phyloP scores from a whole-genome alignment of 2,888 invertebrate species.

The Helleia helle region DNA sequence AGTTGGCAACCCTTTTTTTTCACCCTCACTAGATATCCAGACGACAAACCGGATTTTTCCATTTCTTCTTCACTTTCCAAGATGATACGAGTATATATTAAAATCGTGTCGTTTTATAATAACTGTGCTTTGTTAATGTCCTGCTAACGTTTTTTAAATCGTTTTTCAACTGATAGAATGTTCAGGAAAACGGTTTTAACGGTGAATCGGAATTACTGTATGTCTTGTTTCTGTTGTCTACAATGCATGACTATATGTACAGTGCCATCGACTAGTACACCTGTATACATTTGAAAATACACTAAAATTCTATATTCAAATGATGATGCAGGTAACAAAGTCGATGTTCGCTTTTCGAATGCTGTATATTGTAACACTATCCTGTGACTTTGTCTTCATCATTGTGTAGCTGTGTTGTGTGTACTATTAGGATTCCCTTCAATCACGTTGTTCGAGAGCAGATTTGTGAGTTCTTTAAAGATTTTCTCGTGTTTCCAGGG shows the following conservation, averaged over 20 bases:
- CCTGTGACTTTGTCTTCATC: background rate
- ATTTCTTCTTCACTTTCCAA: background rate
- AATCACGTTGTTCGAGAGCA: constrained; percentile 32
- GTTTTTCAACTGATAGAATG: too few species aligned
- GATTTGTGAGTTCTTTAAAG: constrained; percentile 78
- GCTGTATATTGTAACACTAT: constrained; percentile 2
- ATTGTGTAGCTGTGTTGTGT: background rate
- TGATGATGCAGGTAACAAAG: background rate
- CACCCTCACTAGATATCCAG: background rate
- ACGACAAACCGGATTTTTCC: background rate
- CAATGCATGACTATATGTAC: constrained; percentile 1
- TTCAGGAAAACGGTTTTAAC: too few species aligned
- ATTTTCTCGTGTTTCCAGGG: constrained; percentile 85
- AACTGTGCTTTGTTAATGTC: too few species aligned
- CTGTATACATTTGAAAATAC: background rate
- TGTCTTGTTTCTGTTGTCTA: too few species aligned
- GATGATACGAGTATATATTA: background rate
- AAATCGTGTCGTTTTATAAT: too few species aligned
- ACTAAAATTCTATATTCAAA: background rate
- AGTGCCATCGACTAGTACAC: background rate
- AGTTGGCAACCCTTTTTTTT: background rate
- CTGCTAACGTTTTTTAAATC: too few species aligned
- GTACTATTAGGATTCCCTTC: background rate
- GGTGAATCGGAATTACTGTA: too few species aligned
- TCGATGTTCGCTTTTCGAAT: background rate